Conservation (phyloP, 2,888 invertebrate species). For the Hypolimnas misippus region DNA sequence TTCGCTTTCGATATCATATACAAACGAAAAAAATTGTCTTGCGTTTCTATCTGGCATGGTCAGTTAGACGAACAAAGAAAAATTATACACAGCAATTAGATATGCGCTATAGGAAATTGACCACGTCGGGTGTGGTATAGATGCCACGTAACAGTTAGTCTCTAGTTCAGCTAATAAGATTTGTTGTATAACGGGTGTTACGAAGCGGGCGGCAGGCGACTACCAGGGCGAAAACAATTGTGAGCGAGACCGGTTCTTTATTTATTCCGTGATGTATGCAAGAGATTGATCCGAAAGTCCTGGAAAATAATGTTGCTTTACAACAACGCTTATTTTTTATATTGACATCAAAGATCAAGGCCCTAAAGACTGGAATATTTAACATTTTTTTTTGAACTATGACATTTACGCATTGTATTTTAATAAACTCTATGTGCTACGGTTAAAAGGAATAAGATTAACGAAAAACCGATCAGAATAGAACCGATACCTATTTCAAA, state of each 20-base stretch:
- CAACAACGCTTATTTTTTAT: neutral
- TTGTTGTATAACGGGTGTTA: conserved; percentile 73
- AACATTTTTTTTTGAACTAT: conserved; percentile 12
- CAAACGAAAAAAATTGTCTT: conserved; percentile 31
- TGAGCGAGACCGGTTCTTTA: conserved; percentile 59
- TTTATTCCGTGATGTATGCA: conserved; percentile 18
- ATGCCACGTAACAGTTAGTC: conserved; percentile 61
- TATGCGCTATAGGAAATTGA: conserved; percentile 58
- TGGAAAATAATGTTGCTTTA: conserved; percentile 1
- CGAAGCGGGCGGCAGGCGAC: conserved; percentile 54
- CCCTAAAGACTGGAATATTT: conserved; percentile 14
- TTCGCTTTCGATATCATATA: neutral
- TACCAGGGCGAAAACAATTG: conserved; percentile 70
- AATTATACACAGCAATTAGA: conserved; percentile 51
- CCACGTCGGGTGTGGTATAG: conserved; percentile 53
- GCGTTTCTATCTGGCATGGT: conserved; percentile 34
- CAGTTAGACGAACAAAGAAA: conserved; percentile 42
- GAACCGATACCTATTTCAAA: neutral
- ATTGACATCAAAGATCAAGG: conserved; percentile 26
- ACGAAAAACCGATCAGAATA: neutral
- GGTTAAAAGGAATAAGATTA: neutral
- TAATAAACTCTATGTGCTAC: neutral
- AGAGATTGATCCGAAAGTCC: conserved; percentile 22
- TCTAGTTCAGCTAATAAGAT: conserved; percentile 69
- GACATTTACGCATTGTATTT: conserved; percentile 1